phyloP scores from a whole-genome alignment of 2,888 invertebrate genomes.

The Netelia inedita region DNA sequence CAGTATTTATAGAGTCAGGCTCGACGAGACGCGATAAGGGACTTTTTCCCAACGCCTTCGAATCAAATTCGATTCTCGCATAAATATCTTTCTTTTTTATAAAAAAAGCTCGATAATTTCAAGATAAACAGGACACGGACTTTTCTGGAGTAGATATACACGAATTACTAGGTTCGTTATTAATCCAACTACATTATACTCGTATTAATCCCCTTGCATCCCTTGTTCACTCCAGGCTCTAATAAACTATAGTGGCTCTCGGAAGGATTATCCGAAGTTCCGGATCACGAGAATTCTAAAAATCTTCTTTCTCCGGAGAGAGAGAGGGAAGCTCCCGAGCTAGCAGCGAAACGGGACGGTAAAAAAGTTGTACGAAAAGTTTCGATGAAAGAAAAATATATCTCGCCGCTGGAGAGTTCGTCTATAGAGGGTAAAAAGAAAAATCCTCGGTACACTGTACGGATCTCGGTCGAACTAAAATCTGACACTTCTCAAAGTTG shows the following conservation, averaged over 20 bases:
- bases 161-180: too few species aligned
- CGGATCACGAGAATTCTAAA: conserved; percentile 21
- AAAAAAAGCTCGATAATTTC: too few species aligned
- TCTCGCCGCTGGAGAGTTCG: background rate
- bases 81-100: too few species aligned
- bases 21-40: too few species aligned
- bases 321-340: conserved; percentile 27
- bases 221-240: background rate
- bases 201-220: too few species aligned
- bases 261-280: conserved; percentile 44
- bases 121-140: too few species aligned
- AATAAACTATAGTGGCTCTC: conserved; percentile 46
- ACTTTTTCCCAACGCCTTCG: too few species aligned
- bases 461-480: conserved; percentile 45
- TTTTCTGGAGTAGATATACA: too few species aligned
- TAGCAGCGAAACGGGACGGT: conserved; percentile 11
- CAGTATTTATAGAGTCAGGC: too few species aligned
- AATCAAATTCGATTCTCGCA: too few species aligned
- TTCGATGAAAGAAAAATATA: conserved; percentile 58
- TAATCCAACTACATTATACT: too few species aligned
- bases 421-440: conserved; percentile 22
- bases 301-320: conserved; percentile 30
- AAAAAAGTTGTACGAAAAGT: conserved; percentile 40
- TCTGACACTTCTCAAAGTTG: conserved; percentile 49
- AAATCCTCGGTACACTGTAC: background rate